phyloP scores from a whole-genome alignment of 1,140 invertebrate genomes.

The Bombus waltoni region DNA sequence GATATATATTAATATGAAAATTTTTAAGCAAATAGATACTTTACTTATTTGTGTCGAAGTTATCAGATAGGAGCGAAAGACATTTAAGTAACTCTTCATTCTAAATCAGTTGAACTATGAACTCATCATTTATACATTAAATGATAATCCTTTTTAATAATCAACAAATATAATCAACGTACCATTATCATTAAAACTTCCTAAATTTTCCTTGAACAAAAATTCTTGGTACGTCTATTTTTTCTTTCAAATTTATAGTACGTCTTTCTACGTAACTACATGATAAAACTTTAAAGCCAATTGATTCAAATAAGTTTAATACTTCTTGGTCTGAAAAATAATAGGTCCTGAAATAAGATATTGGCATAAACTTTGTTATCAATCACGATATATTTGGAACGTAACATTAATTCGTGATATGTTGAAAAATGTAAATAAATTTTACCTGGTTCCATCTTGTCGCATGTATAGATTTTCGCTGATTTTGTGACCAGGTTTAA shows the following conservation, averaged over 20 bases:
- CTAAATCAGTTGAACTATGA: slow-evolving; percentile 79
- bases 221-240: slow-evolving; percentile 93
- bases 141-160: slow-evolving; percentile 8
- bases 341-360: slow-evolving; percentile 86
- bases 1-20: neutral
- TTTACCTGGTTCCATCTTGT: slow-evolving; percentile 97
- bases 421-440: neutral
- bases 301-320: slow-evolving; percentile 84
- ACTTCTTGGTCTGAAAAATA: slow-evolving; percentile 91
- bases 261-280: slow-evolving; percentile 92
- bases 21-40: neutral
- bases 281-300: slow-evolving; percentile 87
- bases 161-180: slow-evolving; percentile 4
- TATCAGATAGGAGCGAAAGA: slow-evolving; percentile 79
- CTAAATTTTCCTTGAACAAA: slow-evolving; percentile 96
- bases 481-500: slow-evolving; percentile 96
- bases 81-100: slow-evolving; percentile 52
- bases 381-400: neutral
- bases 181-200: slow-evolving; percentile 80
- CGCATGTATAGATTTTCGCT: slow-evolving; percentile 97
- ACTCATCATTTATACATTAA: slow-evolving; percentile 71
- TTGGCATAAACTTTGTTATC: slow-evolving; percentile 13
- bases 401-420: neutral
- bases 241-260: slow-evolving; percentile 96
- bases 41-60: neutral